These are phyloP conservation scores for Sciurus carolinensis DNA, from an alignment of 2,797 vertebrate species.

Conservation along the genomic window DNA sequence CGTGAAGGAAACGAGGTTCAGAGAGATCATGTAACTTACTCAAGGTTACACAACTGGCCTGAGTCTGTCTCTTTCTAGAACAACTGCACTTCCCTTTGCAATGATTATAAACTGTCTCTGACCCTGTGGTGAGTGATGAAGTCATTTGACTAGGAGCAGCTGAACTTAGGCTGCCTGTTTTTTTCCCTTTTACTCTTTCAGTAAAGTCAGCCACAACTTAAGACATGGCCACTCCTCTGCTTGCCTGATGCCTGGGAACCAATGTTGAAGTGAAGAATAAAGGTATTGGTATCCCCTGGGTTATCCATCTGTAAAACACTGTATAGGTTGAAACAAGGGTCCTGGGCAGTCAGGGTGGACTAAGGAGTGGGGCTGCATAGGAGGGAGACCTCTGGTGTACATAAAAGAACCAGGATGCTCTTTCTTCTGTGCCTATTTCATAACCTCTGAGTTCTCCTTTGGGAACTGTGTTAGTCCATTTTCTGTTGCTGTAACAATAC, in stretches of 20 bases:
- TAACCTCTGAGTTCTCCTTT: neutral
- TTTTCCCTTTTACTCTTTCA: slow-evolving; percentile 55
- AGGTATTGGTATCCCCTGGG: rapidly evolving
- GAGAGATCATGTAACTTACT: slow-evolving; percentile 9
- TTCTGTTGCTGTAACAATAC: neutral
- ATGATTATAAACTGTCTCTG: slow-evolving; percentile 1
- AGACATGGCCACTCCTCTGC: neutral
- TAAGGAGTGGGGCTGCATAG: neutral
- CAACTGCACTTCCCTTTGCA: neutral
- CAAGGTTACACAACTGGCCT: neutral
- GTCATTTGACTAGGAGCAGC: neutral
- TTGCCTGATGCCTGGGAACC: neutral
- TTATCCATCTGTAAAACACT: neutral
- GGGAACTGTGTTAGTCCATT: neutral
- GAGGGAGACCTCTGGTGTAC: neutral
- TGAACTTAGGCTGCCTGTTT: neutral
- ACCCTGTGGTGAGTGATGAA: neutral
- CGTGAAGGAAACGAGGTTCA: slow-evolving; percentile 25
- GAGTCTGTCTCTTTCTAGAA: slow-evolving; percentile 36
- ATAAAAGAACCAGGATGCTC: neutral
- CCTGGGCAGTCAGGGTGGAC: neutral
- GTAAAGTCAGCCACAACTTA: neutral
- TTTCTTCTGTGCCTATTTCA: neutral
- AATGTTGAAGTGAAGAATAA: neutral
- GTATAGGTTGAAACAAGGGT: neutral